Base-by-base conservation (phyloP, 2,797 vertebrate species). In the Graptemys geographica region DNA sequence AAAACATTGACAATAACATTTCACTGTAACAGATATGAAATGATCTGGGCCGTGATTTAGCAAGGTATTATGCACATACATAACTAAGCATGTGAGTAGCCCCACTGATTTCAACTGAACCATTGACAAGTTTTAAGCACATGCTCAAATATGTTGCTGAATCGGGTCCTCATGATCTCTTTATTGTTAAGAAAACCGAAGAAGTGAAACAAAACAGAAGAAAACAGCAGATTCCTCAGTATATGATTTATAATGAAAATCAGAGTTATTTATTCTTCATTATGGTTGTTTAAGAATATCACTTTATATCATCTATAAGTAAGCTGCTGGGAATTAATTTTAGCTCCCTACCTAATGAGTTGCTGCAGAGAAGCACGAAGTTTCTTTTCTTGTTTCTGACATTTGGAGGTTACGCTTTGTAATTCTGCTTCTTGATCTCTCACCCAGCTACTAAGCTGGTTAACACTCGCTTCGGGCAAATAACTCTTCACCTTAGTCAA, bases 351-450 rank as follows among this genome's bases (percentile, higher is more conserved):
- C 99, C 98, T 98, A 94, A 97, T 97, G 55, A 99, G 95, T 93
- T 98, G 98, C 19, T 97, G 87, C 80, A 99, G 96, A 37, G 97
- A 97, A 16, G 96, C 89, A 59, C 95, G 95, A 81, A 99, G 98
- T 25, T 99, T 98, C 57, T 97, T 96, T 87, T 98, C 98, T 47
- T 98, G 92, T 79, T 97, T 98, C 90, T 97, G 98, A 96, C 99
- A 99, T 94, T 98, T 96, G 23, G 98, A 97, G 52, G 98, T 98
- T 96, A 99, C 95, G 1, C 98, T 98, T 69, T 95, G 97, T 72
- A 99, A 97, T 69, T 99, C 99, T 62, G 97, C 96, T 90, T 98
- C 98, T 93, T 99, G 99, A 95, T 99, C 99, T 96, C 96, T 96
- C 92, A 99, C 98, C 98, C 99, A 98, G 76, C 90, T 97, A 15